Conservation (phyloP, 1,140 invertebrate species). For the Cylas formicarius region DNA sequence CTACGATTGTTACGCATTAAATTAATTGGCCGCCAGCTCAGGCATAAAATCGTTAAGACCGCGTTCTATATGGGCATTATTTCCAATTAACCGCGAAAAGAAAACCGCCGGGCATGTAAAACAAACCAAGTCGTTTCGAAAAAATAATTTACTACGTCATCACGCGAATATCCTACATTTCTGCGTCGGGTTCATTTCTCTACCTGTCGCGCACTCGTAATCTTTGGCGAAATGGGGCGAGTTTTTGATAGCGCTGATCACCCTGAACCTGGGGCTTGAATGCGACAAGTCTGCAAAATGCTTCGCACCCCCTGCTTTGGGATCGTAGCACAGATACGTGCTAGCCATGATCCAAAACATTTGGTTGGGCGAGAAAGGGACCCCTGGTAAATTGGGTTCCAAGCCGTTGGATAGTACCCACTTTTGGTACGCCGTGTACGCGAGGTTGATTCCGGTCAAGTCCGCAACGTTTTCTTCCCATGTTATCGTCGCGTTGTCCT, state of each 20-base stretch:
- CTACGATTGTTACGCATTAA: too few relatives aligned
- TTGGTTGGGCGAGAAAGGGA: constrained; percentile 50
- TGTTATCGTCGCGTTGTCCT: constrained; percentile 77
- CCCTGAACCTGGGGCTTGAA: constrained; percentile 26
- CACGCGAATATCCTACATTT: constrained; percentile 64
- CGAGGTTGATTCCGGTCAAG: constrained; percentile 72
- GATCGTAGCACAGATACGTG: constrained; percentile 27
- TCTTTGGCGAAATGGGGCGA: constrained; percentile 55
- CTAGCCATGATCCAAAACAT: constrained; percentile 52
- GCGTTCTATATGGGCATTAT: too few relatives aligned
- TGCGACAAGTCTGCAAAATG: neutral
- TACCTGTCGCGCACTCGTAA: constrained; percentile 52
- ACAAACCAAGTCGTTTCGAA: too few relatives aligned
- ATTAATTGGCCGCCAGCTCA: too few relatives aligned
- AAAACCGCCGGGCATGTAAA: too few relatives aligned
- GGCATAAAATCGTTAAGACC: too few relatives aligned
- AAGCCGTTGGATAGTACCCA: constrained; percentile 57
- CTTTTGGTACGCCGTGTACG: constrained; percentile 70
- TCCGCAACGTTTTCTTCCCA: constrained; percentile 90
- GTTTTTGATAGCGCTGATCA: constrained; percentile 59
- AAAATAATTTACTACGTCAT: too few relatives aligned
- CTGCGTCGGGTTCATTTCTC: constrained; percentile 57
- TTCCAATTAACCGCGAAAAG: too few relatives aligned
- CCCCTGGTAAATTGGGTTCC: constrained; percentile 47
- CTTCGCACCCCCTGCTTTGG: constrained; percentile 9